A percentile compares a stretch with the other conserved stretches of the same genome.
Conservation (phyloP, 2,888 invertebrate genomes). For the Gymnoscelis rufifasciata region DNA sequence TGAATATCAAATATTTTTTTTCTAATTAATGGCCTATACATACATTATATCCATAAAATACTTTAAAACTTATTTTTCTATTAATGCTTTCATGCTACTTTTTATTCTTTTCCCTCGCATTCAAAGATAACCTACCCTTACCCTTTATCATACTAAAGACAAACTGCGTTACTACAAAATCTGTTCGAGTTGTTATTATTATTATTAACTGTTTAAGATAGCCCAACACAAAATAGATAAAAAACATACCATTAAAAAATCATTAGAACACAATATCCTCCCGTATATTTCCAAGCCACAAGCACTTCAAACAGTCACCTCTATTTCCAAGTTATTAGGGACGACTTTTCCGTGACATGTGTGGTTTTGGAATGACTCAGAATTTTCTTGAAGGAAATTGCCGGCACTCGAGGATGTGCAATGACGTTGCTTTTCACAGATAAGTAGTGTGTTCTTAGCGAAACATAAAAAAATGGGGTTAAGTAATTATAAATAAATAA, state of each 20-base stretch:
- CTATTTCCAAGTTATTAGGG: slow-evolving; percentile 54
- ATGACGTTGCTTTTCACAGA: slow-evolving; percentile 62
- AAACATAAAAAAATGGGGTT: not conserved
- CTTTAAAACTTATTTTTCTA: too few species aligned
- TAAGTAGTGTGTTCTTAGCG: not conserved
- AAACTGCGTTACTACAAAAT: too few species aligned
- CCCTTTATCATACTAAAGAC: too few species aligned
- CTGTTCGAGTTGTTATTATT: not conserved
- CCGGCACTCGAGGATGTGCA: slow-evolving; percentile 60
- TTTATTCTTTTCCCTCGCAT: too few species aligned
- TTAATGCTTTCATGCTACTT: too few species aligned
- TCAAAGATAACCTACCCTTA: too few species aligned
- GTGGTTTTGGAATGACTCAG: slow-evolving; percentile 65
- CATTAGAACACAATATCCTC: slow-evolving; percentile 15
- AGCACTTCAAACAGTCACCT: slow-evolving; percentile 43
- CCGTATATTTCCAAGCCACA: slow-evolving; percentile 42
- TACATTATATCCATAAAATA: too few species aligned
- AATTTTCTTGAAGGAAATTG: slow-evolving; percentile 65
- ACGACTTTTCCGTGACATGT: slow-evolving; percentile 61
- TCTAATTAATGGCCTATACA: too few species aligned
- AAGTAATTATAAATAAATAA: too few species aligned
- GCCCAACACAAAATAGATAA: too few species aligned
- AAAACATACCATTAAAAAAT: too few species aligned
- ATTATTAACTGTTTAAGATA: not conserved
- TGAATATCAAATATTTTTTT: too few species aligned